These are phyloP conservation scores for Mythimna impura DNA, from an alignment of 2,888 invertebrate species.

Conservation along the genomic window DNA sequence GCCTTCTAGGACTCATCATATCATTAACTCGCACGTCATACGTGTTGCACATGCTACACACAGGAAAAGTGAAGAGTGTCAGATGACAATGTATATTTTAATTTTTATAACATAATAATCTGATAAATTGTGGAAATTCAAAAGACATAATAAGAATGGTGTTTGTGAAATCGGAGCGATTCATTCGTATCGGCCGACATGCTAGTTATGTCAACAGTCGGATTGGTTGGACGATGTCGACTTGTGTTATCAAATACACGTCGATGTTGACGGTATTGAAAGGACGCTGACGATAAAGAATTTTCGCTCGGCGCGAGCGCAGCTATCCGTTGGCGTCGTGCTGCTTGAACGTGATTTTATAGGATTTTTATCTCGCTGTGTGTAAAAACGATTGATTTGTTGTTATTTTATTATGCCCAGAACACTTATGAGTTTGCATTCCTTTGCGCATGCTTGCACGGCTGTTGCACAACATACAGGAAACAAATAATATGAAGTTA, in stretches of 20 bases:
- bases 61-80: conserved; percentile 36
- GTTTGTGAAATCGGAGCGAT: conserved; percentile 76
- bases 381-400: conserved; percentile 68
- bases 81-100: conserved; percentile 51
- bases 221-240: conserved; percentile 68
- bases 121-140: conserved; percentile 49
- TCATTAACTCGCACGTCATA: conserved; percentile 48
- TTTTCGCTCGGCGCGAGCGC: conserved; percentile 60
- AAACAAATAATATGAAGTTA: conserved; percentile 9
- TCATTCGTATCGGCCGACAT: conserved; percentile 70
- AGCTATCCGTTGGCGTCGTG: conserved; percentile 32
- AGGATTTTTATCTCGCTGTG: conserved; percentile 80
- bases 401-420: conserved; percentile 65
- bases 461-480: conserved; percentile 6
- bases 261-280: conserved; percentile 75
- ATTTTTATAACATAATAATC: conserved; percentile 40
- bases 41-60: conserved; percentile 26
- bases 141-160: conserved; percentile 63
- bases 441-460: conserved; percentile 57
- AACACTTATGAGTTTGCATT: conserved; percentile 53
- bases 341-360: conserved; percentile 82
- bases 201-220: conserved; percentile 81
- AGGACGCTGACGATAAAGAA: conserved; percentile 80
- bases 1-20: conserved; percentile 48
- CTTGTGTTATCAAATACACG: conserved; percentile 84